Conservation (phyloP, 2,113 vertebrate genomes). For the Xiphophorus maculatus region DNA sequence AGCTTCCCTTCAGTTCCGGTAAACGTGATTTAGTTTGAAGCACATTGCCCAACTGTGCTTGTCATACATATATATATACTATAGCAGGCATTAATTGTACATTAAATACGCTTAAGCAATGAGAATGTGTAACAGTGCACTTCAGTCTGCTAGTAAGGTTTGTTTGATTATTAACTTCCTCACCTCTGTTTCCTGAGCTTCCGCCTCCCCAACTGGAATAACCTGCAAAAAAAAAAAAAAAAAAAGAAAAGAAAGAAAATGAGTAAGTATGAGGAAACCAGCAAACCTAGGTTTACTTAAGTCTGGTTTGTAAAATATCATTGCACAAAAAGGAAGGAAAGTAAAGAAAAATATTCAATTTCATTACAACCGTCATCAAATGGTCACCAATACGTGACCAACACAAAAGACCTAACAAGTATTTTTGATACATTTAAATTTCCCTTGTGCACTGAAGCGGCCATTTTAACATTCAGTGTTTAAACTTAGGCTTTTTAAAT, state of each 20-base stretch:
- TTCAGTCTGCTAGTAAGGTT: too few species aligned
- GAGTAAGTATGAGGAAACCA: background rate
- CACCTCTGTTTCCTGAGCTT: slow-evolving; percentile 75
- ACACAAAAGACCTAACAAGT: background rate
- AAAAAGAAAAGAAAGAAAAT: background rate
- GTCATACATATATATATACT: too few species aligned
- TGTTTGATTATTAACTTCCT: slow-evolving; percentile 10
- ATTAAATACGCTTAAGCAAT: too few species aligned
- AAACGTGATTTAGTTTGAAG: too few species aligned
- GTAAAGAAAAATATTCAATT: background rate
- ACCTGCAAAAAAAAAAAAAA: slow-evolving; percentile 47
- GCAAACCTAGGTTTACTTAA: background rate
- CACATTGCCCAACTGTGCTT: too few species aligned
- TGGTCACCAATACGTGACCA: background rate
- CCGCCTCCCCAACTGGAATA: slow-evolving; percentile 80
- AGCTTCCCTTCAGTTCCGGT: too few species aligned
- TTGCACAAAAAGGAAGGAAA: background rate
- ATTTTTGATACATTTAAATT: background rate
- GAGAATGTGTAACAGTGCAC: too few species aligned
- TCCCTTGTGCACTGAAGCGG: slow-evolving; percentile 23
- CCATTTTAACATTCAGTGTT: slow-evolving; percentile 58
- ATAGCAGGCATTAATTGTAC: too few species aligned
- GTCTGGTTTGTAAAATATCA: background rate
- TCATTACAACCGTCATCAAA: background rate
- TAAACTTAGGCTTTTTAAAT: background rate